A percentile compares a stretch with the other conserved stretches of the same genome.
These are phyloP conservation scores for Oceanites oceanicus DNA, from an alignment of 2,113 vertebrate species.

Conservation along the genomic window DNA sequence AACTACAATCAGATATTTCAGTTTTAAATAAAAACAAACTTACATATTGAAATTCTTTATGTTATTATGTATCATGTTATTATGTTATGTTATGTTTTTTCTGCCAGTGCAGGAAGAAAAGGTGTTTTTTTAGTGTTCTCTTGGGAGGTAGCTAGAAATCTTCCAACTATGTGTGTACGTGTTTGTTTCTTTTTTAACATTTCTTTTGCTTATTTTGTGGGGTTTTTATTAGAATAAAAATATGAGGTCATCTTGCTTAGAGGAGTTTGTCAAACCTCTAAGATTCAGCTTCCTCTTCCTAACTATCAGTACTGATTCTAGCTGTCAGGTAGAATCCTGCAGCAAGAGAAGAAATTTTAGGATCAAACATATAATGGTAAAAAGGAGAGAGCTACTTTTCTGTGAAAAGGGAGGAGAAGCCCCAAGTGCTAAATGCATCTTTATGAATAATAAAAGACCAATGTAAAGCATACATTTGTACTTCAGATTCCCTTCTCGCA, in stretches of 20 bases:
- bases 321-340: slow-evolving; percentile 50
- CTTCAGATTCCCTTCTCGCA: slow-evolving; percentile 57
- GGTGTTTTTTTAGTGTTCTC: slow-evolving; percentile 7
- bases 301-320: slow-evolving; percentile 34
- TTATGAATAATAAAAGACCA: slow-evolving; percentile 63
- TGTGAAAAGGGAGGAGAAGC: slow-evolving; percentile 53
- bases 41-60: not conserved
- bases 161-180: not conserved
- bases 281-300: slow-evolving; percentile 11
- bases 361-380: slow-evolving; percentile 42
- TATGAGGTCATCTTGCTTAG: slow-evolving; percentile 32
- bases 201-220: not conserved
- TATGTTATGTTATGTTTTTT: not conserved
- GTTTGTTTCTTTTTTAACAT: slow-evolving; percentile 34
- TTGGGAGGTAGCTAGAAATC: slow-evolving; percentile 17
- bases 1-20: not conserved
- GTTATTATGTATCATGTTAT: not conserved
- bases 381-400: slow-evolving; percentile 38
- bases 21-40: slow-evolving; percentile 6
- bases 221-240: not conserved
- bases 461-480: slow-evolving; percentile 53
- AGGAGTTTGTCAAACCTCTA: slow-evolving; percentile 48
- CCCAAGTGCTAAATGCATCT: slow-evolving; percentile 58
- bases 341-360: slow-evolving; percentile 55
- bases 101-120: not conserved